Evolutionary conservation across 2,113 vertebrate genomes (phyloP), one percentile per base, ranked within the genome.

Genomic region (Tachycineta bicolor): DNA sequence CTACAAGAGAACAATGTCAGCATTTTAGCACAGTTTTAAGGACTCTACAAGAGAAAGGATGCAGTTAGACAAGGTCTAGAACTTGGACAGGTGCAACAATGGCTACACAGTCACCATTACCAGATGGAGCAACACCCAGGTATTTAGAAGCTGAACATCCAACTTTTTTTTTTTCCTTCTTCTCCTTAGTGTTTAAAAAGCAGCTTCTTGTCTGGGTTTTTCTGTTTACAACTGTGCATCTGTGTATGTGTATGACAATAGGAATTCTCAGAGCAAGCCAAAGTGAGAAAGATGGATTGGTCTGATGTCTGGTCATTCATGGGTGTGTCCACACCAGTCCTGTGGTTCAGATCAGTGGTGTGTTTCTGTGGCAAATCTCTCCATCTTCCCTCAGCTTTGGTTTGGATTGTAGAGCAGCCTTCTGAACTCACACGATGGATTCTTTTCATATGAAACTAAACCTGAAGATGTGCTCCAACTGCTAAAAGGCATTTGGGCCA

Each of bases 261-360:
- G 93, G 94, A 95, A 96, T 97, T 74, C 87, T 96, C 73, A 58
- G 58, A 78, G 65, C 81, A 87, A 95, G 93, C 91, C 95, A 96
- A 92, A 91, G 39, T 34, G 63, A 94, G 83, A 60, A 92, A 90
- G 96, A 96, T 75, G 89, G 83, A 94, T 92, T 34, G 47, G 69
- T 94, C 83, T 89, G 86, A 81, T 92, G 90, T 94, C 92, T 94
- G 91, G 69, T 92, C 83, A 75, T 41, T 52, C 14, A 2, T 12
- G 86, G 93, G 91, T 93, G 93, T 94, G 93, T 78, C 76, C 69
- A 28, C 86, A 50, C 23, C 52, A 89, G 64, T 33, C 73, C 71
- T 37, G 69, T 5, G 11, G 76, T 58, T 83, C 86, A 74, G 46
- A 94, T 34, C 50, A 52, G 55, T 26, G 46, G 14, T 16, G 59